A percentile compares a stretch with the other conserved stretches of the same genome.
Evolutionary conservation across 2,113 vertebrate genomes (phyloP).

Genomic region (Heterotis niloticus): DNA sequence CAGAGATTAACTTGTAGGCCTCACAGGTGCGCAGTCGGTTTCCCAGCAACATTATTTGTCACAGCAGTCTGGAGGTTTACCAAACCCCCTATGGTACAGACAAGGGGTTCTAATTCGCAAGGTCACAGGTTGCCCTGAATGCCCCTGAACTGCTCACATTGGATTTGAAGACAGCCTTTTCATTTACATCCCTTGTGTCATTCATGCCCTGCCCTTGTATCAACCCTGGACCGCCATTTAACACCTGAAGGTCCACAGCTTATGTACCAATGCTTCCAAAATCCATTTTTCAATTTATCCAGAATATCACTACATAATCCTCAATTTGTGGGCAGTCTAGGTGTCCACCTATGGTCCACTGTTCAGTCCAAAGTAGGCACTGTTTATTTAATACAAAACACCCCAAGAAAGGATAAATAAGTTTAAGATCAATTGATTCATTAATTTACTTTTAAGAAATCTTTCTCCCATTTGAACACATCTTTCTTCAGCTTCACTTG

Average conservation of each 20-base stretch:
- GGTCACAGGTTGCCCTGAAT: background rate
- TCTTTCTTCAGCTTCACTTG: background rate
- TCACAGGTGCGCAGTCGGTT: background rate
- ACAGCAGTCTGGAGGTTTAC: background rate
- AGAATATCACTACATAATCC: slow-evolving; percentile 60
- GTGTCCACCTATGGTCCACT: no score
- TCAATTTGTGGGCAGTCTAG: no score
- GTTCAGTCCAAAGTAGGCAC: no score
- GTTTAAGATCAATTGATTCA: no score
- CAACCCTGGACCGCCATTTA: background rate
- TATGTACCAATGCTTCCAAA: background rate
- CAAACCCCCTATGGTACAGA: background rate
- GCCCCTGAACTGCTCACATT: background rate
- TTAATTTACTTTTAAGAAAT: no score
- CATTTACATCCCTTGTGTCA: slow-evolving; percentile 1
- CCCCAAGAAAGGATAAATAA: no score
- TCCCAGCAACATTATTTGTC: background rate
- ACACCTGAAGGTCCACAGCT: background rate
- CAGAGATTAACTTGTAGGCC: background rate
- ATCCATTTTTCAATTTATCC: background rate
- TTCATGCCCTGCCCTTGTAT: background rate
- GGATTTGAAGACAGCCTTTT: slow-evolving; percentile 13
- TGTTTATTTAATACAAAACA: no score
- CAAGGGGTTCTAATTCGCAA: slow-evolving; percentile 2
- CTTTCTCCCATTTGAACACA: no score